Base-by-base conservation (phyloP, 2,113 vertebrate genomes). In the Apistogramma diplotaenia region DNA sequence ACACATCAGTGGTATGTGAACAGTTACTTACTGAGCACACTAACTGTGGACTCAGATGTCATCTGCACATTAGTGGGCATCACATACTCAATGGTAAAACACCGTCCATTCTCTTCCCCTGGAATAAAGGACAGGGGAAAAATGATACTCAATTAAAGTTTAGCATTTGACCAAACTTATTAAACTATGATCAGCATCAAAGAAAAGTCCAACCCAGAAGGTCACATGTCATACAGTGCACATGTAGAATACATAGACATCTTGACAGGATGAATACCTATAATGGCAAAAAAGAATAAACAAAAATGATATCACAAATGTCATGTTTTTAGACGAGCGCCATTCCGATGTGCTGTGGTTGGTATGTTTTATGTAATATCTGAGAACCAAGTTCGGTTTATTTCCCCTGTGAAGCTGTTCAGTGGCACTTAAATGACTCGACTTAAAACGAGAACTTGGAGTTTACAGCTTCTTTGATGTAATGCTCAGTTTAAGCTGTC, bases 31-130 rank as follows among this genome's bases (percentile, higher is more conserved):
- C 98, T 99, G 61, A 99, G 94, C 21, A 99, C 97, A 0, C 96
- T 99, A 89, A 98, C 93, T 0, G 98, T 99, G 78, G 97, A 98
- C 87, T 99, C 98, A 0, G 98, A 99, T 0, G 97, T 98, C 93
- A 98, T 93, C 93, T 99, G 98, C 83, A 97, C 91, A 15, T 96
- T 98, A 89, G 96, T 96, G 27, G 98, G 98, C 97, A 99, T 98
- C 92, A 99, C 94, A 1, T 98, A 98, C 33, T 99, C 97, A 1
- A 99, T 99, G 58, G 97, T 98, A 93, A 99, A 99, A 89, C 98
- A 99, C 35, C 96, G 95, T 1, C 97, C 98, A 9, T 94, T 96
- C 89, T 98, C 97, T 16, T 98, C 97, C n/a, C 98, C 98, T 99
- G 89, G 18, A 91, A 90, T 59, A 91, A 84, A 83, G 11, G 8